phyloP scores from a whole-genome alignment of 2,888 invertebrate genomes.

The Uropetala carovei region DNA sequence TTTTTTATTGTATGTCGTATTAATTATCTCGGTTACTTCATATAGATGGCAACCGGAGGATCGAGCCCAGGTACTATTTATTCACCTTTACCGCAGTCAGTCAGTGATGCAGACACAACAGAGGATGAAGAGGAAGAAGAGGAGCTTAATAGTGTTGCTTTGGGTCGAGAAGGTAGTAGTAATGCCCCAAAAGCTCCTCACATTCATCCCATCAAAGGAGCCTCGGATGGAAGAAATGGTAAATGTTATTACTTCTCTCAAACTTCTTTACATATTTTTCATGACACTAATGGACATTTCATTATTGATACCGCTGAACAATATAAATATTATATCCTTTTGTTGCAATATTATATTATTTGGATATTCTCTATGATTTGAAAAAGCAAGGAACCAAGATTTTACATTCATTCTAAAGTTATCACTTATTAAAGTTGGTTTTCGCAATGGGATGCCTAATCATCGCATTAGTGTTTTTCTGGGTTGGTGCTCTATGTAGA shows the following conservation, averaged over 20 bases:
- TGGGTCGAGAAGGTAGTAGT: conserved; percentile 36
- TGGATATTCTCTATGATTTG: no score
- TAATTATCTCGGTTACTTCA: neutral
- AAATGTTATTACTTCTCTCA: neutral
- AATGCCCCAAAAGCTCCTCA: neutral
- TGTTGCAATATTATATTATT: no score
- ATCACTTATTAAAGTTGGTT: no score
- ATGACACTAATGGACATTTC: no score
- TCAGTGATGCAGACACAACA: conserved; percentile 49
- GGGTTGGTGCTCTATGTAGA: no score
- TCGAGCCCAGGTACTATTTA: conserved; percentile 53
- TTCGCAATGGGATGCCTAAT: no score
- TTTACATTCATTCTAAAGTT: no score
- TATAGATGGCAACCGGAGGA: conserved; percentile 41
- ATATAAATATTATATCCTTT: no score
- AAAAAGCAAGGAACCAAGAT: no score
- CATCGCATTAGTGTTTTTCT: no score
- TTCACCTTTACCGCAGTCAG: conserved; percentile 47
- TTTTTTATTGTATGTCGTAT: neutral
- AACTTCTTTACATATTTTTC: no score
- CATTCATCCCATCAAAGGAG: neutral
- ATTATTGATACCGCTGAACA: no score
- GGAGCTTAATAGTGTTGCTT: conserved; percentile 50
- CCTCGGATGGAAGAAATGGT: conserved; percentile 61
- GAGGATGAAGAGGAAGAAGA: conserved; percentile 55